phyloP scores from a whole-genome alignment of 2,113 vertebrate species.

The Ascaphus truei region DNA sequence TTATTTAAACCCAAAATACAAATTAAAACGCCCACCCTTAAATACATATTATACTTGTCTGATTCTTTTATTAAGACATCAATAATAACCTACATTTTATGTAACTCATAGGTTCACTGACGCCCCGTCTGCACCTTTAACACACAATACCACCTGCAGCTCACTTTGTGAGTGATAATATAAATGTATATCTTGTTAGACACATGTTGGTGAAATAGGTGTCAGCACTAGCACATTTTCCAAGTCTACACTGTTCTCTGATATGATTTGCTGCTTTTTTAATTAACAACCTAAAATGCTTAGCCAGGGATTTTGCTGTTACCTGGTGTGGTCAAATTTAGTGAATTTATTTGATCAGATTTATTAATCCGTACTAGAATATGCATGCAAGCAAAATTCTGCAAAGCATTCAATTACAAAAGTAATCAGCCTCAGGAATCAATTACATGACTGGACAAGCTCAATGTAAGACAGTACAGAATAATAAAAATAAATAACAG shows the following conservation, averaged over 20 bases:
- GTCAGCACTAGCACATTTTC: not conserved
- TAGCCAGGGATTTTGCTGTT: no score
- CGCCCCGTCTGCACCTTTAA: no score
- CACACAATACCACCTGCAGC: no score
- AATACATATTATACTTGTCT: no score
- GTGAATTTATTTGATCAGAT: slow-evolving; percentile 28
- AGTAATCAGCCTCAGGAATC: slow-evolving; percentile 25
- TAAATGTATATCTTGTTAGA: not conserved
- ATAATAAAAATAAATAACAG: slow-evolving; percentile 16
- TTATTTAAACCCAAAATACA: no score
- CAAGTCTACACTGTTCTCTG: not conserved
- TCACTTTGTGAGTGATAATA: no score
- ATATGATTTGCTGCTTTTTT: slow-evolving; percentile 19
- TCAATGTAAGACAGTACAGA: slow-evolving; percentile 11
- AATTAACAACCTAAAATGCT: slow-evolving; percentile 31
- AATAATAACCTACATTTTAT: no score
- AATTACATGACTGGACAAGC: slow-evolving; percentile 3
- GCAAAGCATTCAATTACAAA: slow-evolving; percentile 27
- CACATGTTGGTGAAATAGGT: slow-evolving; percentile 1
- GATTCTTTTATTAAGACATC: no score
- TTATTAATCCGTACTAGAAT: slow-evolving; percentile 20
- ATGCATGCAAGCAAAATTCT: slow-evolving; percentile 27
- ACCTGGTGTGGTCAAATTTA: slow-evolving; percentile 20
- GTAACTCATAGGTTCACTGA: no score
- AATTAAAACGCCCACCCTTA: no score